These are phyloP conservation scores for Sinohyriopsis cumingii DNA, from an alignment of 2,888 invertebrate genomes.

Conservation along the genomic window DNA sequence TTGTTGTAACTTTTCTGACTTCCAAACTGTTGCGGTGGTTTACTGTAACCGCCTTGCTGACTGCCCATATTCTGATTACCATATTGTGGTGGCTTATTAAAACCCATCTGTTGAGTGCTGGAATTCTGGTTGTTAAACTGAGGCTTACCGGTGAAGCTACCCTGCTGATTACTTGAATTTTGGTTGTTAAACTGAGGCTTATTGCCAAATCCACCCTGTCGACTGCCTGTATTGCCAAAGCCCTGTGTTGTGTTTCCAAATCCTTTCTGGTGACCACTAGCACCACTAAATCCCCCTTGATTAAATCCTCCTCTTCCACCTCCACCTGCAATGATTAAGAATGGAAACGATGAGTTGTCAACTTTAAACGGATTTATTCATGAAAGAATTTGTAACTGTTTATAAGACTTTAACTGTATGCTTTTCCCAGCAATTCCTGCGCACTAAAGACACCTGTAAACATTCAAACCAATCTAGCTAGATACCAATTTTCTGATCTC, in stretches of 20 bases:
- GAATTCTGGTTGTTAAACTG: background rate
- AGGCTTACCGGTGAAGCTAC: background rate
- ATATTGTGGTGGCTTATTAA: background rate
- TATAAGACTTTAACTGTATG: no score
- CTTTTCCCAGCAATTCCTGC: no score
- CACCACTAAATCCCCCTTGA: conserved; percentile 10
- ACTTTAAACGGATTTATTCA: no score
- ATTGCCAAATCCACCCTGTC: conserved; percentile 11
- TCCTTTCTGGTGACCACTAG: conserved; percentile 5
- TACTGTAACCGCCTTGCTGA: conserved; percentile 6
- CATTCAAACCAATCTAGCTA: no score
- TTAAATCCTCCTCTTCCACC: conserved; percentile 13
- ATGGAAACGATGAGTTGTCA: no score
- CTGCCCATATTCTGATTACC: conserved; percentile 4
- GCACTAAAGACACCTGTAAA: no score
- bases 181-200: conserved; percentile 6
- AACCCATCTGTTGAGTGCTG: conserved; percentile 13
- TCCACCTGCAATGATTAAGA: conserved; percentile 15
- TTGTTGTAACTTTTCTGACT: no score
- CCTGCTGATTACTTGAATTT: conserved; percentile 10
- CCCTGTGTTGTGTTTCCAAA: conserved; percentile 9
- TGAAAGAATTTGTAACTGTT: no score
- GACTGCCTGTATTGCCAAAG: conserved; percentile 18
- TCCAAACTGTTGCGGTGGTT: conserved; percentile 10
- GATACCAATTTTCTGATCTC: no score